phyloP scores from a whole-genome alignment of 1,140 invertebrate genomes.

The Bicyclus anynana region DNA sequence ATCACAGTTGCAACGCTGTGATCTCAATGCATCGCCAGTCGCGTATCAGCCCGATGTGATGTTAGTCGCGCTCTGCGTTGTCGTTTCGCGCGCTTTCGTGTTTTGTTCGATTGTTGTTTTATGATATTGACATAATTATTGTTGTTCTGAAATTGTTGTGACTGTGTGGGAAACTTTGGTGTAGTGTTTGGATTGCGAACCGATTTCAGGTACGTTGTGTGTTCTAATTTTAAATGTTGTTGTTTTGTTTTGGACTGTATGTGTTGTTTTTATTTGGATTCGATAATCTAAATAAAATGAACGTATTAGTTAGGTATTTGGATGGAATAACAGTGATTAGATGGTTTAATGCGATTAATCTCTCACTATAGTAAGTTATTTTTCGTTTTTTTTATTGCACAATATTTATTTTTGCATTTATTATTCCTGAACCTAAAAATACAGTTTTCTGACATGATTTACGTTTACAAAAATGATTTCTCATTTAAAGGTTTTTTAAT shows the following conservation, averaged over 20 bases:
- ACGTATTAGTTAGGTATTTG: not conserved
- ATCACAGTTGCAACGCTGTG: constrained; percentile 3
- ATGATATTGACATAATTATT: constrained; percentile 2
- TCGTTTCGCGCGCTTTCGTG: constrained; percentile 9
- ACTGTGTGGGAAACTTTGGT: not conserved
- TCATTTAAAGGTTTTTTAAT: too few relatives aligned
- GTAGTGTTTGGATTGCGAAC: constrained; percentile 1
- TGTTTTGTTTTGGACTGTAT: not conserved
- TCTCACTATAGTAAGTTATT: too few relatives aligned
- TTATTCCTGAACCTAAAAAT: too few relatives aligned
- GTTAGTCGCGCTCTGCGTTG: not conserved
- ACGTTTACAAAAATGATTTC: too few relatives aligned
- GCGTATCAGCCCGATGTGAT: constrained; percentile 7
- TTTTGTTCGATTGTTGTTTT: constrained; percentile 5
- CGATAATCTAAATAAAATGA: too few relatives aligned
- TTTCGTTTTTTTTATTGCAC: too few relatives aligned
- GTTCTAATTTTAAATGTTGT: not conserved
- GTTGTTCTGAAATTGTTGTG: not conserved
- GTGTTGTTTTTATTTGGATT: not conserved
- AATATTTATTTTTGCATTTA: too few relatives aligned
- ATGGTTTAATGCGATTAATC: too few relatives aligned
- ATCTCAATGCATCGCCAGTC: constrained; percentile 10
- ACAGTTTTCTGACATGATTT: too few relatives aligned
- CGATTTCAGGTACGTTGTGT: not conserved
- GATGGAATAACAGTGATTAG: too few relatives aligned